Base-by-base conservation (phyloP, 2,797 vertebrate species). In the Tadarida brasiliensis region DNA sequence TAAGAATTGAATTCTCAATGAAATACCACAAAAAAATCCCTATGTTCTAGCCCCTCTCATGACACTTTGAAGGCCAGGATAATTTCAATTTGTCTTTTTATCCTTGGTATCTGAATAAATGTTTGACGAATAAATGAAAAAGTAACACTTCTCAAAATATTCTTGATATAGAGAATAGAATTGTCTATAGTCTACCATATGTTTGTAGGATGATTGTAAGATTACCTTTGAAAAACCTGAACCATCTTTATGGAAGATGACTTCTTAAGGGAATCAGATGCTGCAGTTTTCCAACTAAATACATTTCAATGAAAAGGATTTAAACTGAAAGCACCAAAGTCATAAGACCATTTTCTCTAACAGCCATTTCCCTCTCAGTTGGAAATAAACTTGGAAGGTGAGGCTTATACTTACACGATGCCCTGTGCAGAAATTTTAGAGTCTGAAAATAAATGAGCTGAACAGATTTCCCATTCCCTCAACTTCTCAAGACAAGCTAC, bases 261-360 rank as follows among this genome's bases (percentile, higher is more conserved):
- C 84, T 44, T 91, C 54, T 88, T 86, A 73, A 28, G 74, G 74
- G 54, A 70, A 61, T 80, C 56, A 82, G 73, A 87, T 68, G 7
- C 17, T 74, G 5, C 11, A 44, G 6, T 39, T 94, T 92, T 95
- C 49, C 73, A 71, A 82, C 70, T 68, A 87, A 81, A 91, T 89
- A 6, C 20, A 90, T 92, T 65, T 88, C 61, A 14, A 44, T 78
- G 63, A 85, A 71, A 85, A 61, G 80, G 14, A 76, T 83, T 94
- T 83, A 89, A 84, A 49, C 35, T 71, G 14, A 8, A 94, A 65
- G 67, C 59, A 44, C 4, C 8, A 44, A 73, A 73, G 35, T 73
- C 57, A 70, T 35, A 71, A 68, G 90, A 89, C 51, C n/a, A 30
- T 92, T 78, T 94, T 63, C 44, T 63, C 33, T 30, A 44, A 39